phyloP scores from a whole-genome alignment of 1,140 invertebrate species.

The Bombyx mori region DNA sequence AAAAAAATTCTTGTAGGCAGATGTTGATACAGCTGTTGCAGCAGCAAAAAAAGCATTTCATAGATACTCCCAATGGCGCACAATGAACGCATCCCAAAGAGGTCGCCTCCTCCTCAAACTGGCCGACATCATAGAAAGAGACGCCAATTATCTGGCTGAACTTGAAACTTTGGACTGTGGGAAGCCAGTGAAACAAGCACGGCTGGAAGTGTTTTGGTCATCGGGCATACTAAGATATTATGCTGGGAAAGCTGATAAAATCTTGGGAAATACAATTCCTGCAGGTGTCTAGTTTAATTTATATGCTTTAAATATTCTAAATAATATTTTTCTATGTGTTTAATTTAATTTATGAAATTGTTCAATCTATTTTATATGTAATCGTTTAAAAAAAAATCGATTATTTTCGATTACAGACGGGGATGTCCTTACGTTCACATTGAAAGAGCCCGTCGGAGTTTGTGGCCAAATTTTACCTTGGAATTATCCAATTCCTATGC shows the following conservation, averaged over 20 bases:
- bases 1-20: no score
- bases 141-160: slow-evolving; percentile 77
- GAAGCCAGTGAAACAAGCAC: slow-evolving; percentile 76
- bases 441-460: slow-evolving; percentile 85
- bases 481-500: slow-evolving; percentile 87
- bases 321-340: background rate
- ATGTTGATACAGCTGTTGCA: slow-evolving; percentile 85
- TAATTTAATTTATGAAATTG: no score
- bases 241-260: slow-evolving; percentile 84
- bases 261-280: slow-evolving; percentile 73
- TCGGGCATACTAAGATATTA: slow-evolving; percentile 77
- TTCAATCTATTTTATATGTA: background rate
- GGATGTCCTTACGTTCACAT: slow-evolving; percentile 74
- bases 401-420: slow-evolving; percentile 57
- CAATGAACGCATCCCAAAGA: slow-evolving; percentile 79
- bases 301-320: background rate
- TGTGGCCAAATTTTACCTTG: slow-evolving; percentile 88
- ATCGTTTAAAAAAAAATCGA: background rate
- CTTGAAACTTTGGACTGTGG: slow-evolving; percentile 83
- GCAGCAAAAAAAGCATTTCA: slow-evolving; percentile 84
- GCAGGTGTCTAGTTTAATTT: slow-evolving; percentile 31
- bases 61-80: slow-evolving; percentile 81
- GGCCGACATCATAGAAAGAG: slow-evolving; percentile 80
- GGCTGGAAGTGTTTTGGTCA: slow-evolving; percentile 72
- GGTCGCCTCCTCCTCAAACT: slow-evolving; percentile 72